Percentiles rank a stretch among this genome's conserved stretches.
phyloP scores from a whole-genome alignment of 53 echinoderm and acorn worm genomes.

The Crossaster papposus region DNA sequence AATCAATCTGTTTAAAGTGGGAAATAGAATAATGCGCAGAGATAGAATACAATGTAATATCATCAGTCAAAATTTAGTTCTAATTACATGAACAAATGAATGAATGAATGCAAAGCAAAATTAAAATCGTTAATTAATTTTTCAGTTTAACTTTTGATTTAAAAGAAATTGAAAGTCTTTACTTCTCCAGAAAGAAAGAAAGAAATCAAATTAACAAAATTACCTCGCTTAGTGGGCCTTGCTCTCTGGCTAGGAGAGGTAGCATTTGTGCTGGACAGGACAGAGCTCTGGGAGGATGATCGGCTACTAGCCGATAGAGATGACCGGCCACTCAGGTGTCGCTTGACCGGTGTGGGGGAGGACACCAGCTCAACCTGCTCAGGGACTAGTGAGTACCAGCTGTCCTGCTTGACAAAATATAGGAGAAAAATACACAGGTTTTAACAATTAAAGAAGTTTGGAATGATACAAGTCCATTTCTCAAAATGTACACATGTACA shows the following conservation, averaged over 20 bases:
- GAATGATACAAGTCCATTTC: not conserved
- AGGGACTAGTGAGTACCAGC: slow-evolving; percentile 78
- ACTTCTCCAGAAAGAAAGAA: not conserved
- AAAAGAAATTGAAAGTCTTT: too few relatives aligned
- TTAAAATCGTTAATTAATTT: too few relatives aligned
- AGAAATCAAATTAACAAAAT: not conserved
- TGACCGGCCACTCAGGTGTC: slow-evolving; percentile 47
- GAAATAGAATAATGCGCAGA: not conserved
- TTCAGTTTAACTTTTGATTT: too few relatives aligned
- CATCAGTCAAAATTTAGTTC: too few relatives aligned
- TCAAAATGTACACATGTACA: not conserved
- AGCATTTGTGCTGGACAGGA: slow-evolving; percentile 34
- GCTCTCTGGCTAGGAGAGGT: slow-evolving; percentile 3
- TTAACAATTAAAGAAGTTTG: not conserved
- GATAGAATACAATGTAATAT: too few relatives aligned
- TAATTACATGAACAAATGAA: too few relatives aligned
- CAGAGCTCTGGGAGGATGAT: slow-evolving; percentile 50
- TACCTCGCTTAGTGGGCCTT: slow-evolving; percentile 2
- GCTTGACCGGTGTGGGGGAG: slow-evolving; percentile 56
- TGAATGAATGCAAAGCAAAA: too few relatives aligned
- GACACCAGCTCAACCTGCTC: slow-evolving; percentile 76
- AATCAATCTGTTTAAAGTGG: not conserved
- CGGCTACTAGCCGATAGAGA: slow-evolving; percentile 35
- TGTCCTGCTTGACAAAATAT: slow-evolving; percentile 49
- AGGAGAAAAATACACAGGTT: not conserved